Evolutionary conservation across 2,113 vertebrate species (phyloP), one percentile per base, ranked within the genome.

Genomic region (Mus pahari): DNA sequence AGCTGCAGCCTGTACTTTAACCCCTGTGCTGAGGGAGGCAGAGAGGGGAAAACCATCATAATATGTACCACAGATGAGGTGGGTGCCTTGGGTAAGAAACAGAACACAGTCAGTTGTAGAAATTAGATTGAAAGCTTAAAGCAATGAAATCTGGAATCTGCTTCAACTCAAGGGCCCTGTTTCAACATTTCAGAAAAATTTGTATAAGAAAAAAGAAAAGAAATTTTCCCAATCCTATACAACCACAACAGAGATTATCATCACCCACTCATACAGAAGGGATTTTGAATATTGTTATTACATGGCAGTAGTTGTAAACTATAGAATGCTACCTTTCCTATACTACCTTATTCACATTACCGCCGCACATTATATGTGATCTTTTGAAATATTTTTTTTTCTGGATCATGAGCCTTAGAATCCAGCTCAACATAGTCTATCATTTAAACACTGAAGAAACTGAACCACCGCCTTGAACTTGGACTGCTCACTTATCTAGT

Each of bases 371-470:
- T 75, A 94, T 75, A 94, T 24, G 2, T 45, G 8, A 73, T 71
- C 0, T 88, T 94, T 89, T 71, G 50, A 55, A 89, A 71, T 39
- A 84, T 68, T 81, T 68, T 16, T 3, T 87, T 92, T 92, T 39
- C 33, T 90, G 42, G 50, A 90, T 58, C 7, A 3, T 68, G 89
- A 64, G 48, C 3, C 4, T 93, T 92, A 71, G 11, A 91, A 64
- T 81, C 0, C 36, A 94, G 71, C 55, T 92, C 79, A 1, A 20
- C 68, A 45, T 17, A 64, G 12, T 55, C 2, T 48, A 48, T 86
- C 28, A 70, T 78, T 89, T 60, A 92, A 94, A 86, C 31, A 91
- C 91, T 48, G 55, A 93, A 77, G n/a, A 97, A 70, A 3, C 73
- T 62, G 2, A 96, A 58, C 7, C 2, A 39, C 28, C 64, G 5